Percentiles rank a stretch among this genome's conserved stretches.
Conservation (phyloP, 2,113 vertebrate species). For the Caracal caracal region DNA sequence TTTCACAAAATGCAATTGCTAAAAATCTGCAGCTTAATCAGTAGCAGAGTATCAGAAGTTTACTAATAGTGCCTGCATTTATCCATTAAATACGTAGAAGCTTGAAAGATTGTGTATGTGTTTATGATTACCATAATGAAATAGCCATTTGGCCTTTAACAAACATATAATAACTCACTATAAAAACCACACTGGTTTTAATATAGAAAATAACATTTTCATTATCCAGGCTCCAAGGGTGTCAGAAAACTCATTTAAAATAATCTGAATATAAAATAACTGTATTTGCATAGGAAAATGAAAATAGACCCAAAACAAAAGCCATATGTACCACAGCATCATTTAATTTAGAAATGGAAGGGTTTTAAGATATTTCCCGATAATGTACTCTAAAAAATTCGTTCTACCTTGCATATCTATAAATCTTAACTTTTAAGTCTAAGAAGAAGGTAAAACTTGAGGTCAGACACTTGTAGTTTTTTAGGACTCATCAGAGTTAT, state of each 20-base stretch:
- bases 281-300: constrained; percentile 43
- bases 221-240: constrained; percentile 31
- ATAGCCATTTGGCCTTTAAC: constrained; percentile 40
- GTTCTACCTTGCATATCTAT: not conserved
- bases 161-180: constrained; percentile 50
- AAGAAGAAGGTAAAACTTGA: not conserved
- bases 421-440: not conserved
- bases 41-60: not conserved
- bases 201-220: constrained; percentile 46
- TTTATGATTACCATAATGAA: constrained; percentile 19
- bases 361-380: not conserved
- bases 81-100: constrained; percentile 30
- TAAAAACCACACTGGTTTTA: not conserved
- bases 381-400: not conserved
- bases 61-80: not conserved
- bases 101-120: not conserved
- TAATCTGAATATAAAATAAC: constrained; percentile 44
- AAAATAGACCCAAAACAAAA: not conserved
- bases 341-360: not conserved
- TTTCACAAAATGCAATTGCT: not conserved
- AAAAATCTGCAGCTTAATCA: not conserved
- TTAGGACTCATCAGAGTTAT: not conserved
- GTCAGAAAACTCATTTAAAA: constrained; percentile 48
- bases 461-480: not conserved
- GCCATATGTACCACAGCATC: not conserved